Conservation (phyloP, 2,888 invertebrate species). For the Cryptocheilus praepositus region DNA sequence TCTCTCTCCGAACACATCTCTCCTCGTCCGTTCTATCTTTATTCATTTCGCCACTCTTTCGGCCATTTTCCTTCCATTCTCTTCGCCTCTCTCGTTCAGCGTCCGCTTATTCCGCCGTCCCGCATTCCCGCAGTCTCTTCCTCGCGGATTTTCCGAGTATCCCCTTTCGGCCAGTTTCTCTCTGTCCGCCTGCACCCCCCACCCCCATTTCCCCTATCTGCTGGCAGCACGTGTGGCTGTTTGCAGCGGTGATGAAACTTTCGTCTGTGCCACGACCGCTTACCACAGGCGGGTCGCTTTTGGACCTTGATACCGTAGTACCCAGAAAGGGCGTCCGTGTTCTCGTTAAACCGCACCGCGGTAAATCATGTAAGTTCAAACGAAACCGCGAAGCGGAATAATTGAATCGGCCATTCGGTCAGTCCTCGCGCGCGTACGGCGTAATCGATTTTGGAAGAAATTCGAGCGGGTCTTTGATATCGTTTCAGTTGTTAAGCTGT, state of each 20-base stretch:
- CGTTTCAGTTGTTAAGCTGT: no score
- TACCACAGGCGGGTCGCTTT: constrained; percentile 25
- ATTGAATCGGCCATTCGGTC: constrained; percentile 17
- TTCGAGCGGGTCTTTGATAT: no score
- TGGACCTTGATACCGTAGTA: constrained; percentile 17
- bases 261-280: constrained; percentile 16
- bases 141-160: neutral
- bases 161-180: neutral
- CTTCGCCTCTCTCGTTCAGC: neutral
- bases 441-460: no score
- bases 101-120: neutral
- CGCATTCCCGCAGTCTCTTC: neutral
- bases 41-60: constrained; percentile 8
- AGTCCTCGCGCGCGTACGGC: no score
- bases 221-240: constrained; percentile 9
- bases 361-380: constrained; percentile 29
- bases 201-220: constrained; percentile 5
- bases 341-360: constrained; percentile 28
- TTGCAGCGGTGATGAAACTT: constrained; percentile 31
- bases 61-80: constrained; percentile 4
- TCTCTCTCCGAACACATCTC: neutral
- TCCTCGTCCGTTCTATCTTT: constrained; percentile 1
- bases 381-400: constrained; percentile 20
- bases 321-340: constrained; percentile 18
- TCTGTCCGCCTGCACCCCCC: neutral